These are phyloP conservation scores for Coregonus sp. DNA, from an alignment of 2,797 vertebrate genomes.

Conservation along the genomic window DNA sequence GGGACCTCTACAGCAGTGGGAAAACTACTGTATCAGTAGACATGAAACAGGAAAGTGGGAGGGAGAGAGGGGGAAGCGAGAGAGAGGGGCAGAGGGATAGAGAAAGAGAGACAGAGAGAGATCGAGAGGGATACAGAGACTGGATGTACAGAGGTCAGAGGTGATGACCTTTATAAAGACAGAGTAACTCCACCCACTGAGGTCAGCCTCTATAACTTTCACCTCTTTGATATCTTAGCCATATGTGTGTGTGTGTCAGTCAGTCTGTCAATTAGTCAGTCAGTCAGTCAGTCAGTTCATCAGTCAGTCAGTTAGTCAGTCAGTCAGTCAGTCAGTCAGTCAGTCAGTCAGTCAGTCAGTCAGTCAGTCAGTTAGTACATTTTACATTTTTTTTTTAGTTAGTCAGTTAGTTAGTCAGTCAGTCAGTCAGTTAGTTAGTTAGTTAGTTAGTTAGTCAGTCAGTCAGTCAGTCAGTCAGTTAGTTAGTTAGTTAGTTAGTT, in stretches of 20 bases:
- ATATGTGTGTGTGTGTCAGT: background rate
- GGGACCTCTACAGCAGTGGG: background rate
- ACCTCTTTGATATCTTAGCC: conserved; percentile 58
- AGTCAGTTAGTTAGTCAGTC: background rate
- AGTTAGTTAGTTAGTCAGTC: too few species aligned
- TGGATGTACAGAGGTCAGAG: conserved; percentile 67
- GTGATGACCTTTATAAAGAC: conserved; percentile 43
- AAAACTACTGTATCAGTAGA: background rate
- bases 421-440: background rate
- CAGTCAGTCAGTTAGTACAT: background rate
- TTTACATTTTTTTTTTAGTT: too few species aligned
- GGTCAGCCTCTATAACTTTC: conserved; percentile 62
- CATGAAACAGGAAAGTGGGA: background rate
- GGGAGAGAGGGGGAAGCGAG: background rate
- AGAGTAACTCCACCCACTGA: conserved; percentile 36
- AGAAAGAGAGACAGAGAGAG: background rate
- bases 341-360: background rate
- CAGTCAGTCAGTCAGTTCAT: background rate
- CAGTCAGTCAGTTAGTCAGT: background rate
- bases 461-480: background rate
- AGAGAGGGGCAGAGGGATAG: background rate
- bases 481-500: background rate
- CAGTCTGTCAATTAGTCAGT: background rate
- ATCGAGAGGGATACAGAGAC: conserved; percentile 37
- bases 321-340: background rate